Base-by-base conservation (phyloP, 1,140 invertebrate genomes). In the Sarcophaga bullata region DNA sequence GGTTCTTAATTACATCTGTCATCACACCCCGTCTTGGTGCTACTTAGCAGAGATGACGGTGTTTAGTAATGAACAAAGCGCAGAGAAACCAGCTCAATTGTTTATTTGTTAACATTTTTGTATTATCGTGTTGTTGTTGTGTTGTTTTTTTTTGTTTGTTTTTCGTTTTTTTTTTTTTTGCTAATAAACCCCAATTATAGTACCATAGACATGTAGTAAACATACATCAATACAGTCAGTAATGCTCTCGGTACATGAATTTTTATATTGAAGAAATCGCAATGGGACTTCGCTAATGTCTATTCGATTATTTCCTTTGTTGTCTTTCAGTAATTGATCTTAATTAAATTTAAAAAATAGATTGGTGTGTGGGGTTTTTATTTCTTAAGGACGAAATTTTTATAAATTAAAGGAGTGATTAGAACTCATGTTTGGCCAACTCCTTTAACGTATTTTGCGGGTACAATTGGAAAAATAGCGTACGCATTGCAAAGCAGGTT, bases 201-300 rank as follows among this genome's bases (percentile, higher is more conserved):
- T 73, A 73, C 15, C 13, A 46, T 25, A 46, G 54, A n/a, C 7
- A 58, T 13, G 7, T 13, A n/a, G 73, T 46, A 8, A 49, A 46
- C n/a, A 72, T 72, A n/a, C 62, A 19, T 72, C 17, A 25, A 19
- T 19, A 25, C 73, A 75, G 73, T n/a, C 73, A 48, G 73, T 75
- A n/a, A n/a, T 11, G 8, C 9, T 4, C 9, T 76, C 47, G 47
- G 47, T 49, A 46, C 47, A n/a, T 7, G 47, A 47, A n/a, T 47
- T 10, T 49, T 48, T 76, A n/a, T 8, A 48, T 76, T 76, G 73
- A 15, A 46, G 73, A 76, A 76, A 76, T 76, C 73, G 48, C 73
- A 76, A 47, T 76, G 73, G 73, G 73, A 76, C 73, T 76, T 76
- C 73, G 6, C 4, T 58, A 58, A 13, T n/a, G 54, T 58, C 54